Base-by-base conservation (phyloP, 1,140 invertebrate species). In the Planococcus citri region DNA sequence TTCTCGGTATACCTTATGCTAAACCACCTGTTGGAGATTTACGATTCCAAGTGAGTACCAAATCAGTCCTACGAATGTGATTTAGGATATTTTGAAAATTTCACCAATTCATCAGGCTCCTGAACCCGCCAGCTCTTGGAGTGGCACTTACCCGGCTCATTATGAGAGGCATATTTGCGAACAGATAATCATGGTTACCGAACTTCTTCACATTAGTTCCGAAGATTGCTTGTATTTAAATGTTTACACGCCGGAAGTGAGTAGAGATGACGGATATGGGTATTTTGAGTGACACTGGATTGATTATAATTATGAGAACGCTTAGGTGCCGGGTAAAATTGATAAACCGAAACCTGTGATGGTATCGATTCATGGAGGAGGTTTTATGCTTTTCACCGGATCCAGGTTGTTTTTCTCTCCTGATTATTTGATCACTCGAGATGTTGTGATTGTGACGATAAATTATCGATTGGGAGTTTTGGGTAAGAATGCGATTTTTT, bases 401-500 rank as follows among this genome's bases (percentile, higher is more conserved):
- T 76, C 84, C 60, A 76, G 79, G 21, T 75, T 77, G 20, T 69
- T 82, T 0, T 70, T 69, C 69, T 86, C 86, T 0, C 87, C 88
- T 0, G 86, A 90, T 73, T 85, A 84, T 72, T 76, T 94, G 0
- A 78, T 92, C 0, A 87, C 90, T 68, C 81, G 84, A 68, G 86
- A 91, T 72, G 79, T 92, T 1, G 77, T 94, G 6, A 80, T 92
- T 0, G 87, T 94, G 1, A 86, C 87, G 0, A 80, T 87, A 1
- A 94, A 94, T 77, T 94, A 90, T 75, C 84, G 91, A 78, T 82
- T 89, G 70, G 84, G 84, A 77, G 71, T 78, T 21, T 74, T 84
- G 20, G 83, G 83, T 82, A 27, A 24, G 22, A 58, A 58, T 20
- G 51, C 4, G 3, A 58, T 58, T 22, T 20, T 41, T 41, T 41